Evolutionary conservation across 2,797 vertebrate species (phyloP), one percentile per base, ranked within the genome.

Genomic region (Astyanax mexicanus): DNA sequence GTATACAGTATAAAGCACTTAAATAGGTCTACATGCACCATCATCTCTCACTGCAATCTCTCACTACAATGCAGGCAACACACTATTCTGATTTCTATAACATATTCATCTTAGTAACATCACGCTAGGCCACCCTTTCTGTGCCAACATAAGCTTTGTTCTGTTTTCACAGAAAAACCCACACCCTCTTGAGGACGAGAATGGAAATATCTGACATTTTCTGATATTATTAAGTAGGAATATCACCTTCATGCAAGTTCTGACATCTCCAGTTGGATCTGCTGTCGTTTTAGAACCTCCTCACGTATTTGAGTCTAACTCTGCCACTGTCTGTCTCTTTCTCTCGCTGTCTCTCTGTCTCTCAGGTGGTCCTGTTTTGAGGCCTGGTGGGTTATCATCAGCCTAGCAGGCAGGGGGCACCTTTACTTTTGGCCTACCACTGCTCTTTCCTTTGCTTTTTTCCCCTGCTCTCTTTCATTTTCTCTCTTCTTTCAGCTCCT

Each of bases 301-400:
- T 76, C 75, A 80, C 61, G 77, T 77, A 75, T 29, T 12, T 67
- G 27, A 40, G n/a, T 32, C 61, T 37, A 51, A n/a, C 49, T 60
- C 62, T 61, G 54, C 23, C 23, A 64, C 35, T 72, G 19, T 37
- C 61, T 52, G 49, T 54, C 29, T 52, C 19, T 37, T 21, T 55
- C 79, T 44, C 21, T 38, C 11, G 69, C n/a, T 40, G 67, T n/a
- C 11, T 74, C 29, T 25, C 23, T 51, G 25, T 66, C 19, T 62
- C 19, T 40, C 19, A n/a, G 81, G 84, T 52, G 49, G 49, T 10
- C 32, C 35, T 58, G 60, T 42, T 69, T 93, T 92, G 93, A 92
- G 92, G 89, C 89, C 93, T 84, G 88, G 84, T 86, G 91, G 87
- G 90, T 87, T 88, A 94, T 94, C 93, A 95, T 95, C 94, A 94